Evolutionary conservation across 1,140 invertebrate genomes (phyloP), one percentile per base, ranked within the genome.

Genomic region (Zaprionus inermis): DNA sequence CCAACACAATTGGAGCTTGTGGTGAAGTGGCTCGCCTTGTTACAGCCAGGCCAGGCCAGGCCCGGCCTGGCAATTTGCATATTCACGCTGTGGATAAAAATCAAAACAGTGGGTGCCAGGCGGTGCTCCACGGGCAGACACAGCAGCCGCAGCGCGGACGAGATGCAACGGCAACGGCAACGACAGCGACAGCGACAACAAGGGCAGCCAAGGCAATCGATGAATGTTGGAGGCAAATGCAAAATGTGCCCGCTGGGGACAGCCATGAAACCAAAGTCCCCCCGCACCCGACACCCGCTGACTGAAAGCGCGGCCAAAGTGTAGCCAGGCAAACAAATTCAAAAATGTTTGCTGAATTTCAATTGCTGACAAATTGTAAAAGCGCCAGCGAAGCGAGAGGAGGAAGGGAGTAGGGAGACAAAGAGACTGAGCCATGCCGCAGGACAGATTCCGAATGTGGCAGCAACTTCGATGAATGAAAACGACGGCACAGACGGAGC

Each of bases 311-410:
- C 81, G 64, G 71, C 68, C 71, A 77, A 71, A 81, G 75, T 79
- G 81, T 72, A 84, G 81, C 78, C 82, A 82, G 76, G 72, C 83
- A 89, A 89, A 89, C 84, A 89, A 89, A 89, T 84, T 89, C 84
- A 84, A 84, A 88, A 89, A 89, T 89, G 84, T 89, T 89, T 89
- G 84, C 63, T 88, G 84, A 88, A 88, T 88, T 88, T 88, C 84
- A 89, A 89, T 88, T 89, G 84, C 84, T 89, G 84, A 89, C 84
- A 89, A 89, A 89, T 89, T 76, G 85, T 57, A 38, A 63, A 68
- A 68, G 60, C 76, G 72, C 74, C 70, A 66, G 38, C 49, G 52
- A 59, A 16, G 44, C 11, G 18, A 77, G 64, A 52, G 56, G 55
- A 54, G 51, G 57, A 61, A 16, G 44, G 65, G 64, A 55, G 51